Evolutionary conservation across 2,797 vertebrate genomes (phyloP).

Genomic region (Cossypha caffra): DNA sequence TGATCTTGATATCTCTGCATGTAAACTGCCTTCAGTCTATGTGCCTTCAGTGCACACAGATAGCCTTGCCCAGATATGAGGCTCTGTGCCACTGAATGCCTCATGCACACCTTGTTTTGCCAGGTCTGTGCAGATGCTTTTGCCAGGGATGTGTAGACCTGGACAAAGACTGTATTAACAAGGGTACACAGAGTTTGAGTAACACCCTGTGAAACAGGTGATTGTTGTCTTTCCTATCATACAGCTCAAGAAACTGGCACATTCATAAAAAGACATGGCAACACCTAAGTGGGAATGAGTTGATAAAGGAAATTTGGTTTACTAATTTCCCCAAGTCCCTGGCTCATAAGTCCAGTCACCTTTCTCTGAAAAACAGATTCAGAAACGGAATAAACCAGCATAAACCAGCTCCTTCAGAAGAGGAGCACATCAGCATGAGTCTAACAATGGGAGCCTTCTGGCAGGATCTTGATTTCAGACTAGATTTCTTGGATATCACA

Average conservation of each 20-base stretch:
- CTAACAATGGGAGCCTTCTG: not conserved
- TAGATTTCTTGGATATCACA: not conserved
- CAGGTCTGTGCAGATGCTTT: not conserved
- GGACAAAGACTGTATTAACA: not conserved
- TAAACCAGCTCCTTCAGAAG: accelerated
- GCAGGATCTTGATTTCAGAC: not conserved
- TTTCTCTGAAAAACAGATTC: not conserved
- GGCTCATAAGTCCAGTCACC: not conserved
- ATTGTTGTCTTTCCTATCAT: not conserved
- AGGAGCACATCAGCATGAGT: accelerated
- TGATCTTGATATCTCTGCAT: not conserved
- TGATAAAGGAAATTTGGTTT: not conserved
- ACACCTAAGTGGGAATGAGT: not conserved
- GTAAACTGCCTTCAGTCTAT: not conserved
- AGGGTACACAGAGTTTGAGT: not conserved
- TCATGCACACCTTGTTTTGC: not conserved
- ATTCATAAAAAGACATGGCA: not conserved
- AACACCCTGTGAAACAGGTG: not conserved
- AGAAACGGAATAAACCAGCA: not conserved
- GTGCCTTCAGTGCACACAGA: not conserved
- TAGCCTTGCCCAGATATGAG: not conserved
- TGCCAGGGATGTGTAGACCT: not conserved
- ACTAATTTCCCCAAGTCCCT: not conserved
- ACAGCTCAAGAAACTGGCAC: not conserved
- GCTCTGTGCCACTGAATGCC: not conserved